Evolutionary conservation across 2,888 invertebrate genomes (phyloP).

Genomic region (Cantharis nigra): DNA sequence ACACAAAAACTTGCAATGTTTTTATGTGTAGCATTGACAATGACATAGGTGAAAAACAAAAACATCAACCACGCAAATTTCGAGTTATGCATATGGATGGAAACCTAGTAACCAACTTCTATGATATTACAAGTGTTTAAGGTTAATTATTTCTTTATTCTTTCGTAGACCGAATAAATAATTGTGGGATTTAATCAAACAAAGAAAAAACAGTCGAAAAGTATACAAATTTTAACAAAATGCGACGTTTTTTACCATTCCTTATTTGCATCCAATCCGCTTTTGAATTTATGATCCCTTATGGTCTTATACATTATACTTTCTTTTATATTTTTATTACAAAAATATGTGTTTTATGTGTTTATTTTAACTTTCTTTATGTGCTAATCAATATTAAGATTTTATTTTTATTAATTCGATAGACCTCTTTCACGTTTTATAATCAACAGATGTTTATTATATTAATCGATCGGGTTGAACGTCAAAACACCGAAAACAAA

Average conservation of each 20-base stretch:
- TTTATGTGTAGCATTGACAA: not conserved
- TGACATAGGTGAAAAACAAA: not conserved
- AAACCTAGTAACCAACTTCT: conserved; percentile 1
- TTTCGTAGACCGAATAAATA: not conserved
- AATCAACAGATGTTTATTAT: not conserved
- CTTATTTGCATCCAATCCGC: not conserved
- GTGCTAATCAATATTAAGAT: not conserved
- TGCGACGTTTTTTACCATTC: not conserved
- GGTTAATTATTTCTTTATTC: not conserved
- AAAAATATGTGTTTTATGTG: not conserved
- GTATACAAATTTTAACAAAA: not conserved
- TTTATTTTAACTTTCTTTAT: not conserved
- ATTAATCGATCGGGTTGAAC: not conserved
- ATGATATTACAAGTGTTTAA: not conserved
- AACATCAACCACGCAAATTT: not conserved
- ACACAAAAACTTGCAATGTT: not conserved
- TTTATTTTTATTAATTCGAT: not conserved
- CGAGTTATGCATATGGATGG: not conserved
- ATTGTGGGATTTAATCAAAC: not conserved
- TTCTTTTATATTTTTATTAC: not conserved
- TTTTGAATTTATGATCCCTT: not conserved
- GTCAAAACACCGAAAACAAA: too few relatives aligned
- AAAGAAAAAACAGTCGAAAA: not conserved
- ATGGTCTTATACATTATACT: not conserved
- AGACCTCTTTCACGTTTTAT: not conserved